Evolutionary conservation across 2,113 vertebrate species (phyloP).

Genomic region (Embiotoca jacksoni): DNA sequence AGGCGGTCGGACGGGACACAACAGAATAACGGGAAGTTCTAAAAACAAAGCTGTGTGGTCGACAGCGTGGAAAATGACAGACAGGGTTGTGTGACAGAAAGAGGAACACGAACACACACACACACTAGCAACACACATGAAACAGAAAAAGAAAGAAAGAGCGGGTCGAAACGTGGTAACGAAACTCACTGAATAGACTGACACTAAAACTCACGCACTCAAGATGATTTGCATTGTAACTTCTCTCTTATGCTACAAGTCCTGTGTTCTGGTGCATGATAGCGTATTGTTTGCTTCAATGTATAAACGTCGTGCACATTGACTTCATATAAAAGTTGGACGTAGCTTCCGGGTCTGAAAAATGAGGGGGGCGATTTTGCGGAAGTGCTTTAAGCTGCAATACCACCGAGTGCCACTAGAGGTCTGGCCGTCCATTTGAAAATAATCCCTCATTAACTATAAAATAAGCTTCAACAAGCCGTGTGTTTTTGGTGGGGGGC

Average conservation of each 20-base stretch:
- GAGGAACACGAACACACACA: constrained; percentile 1
- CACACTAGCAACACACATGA: background rate
- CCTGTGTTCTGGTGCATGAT: too few relatives aligned
- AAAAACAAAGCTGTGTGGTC: constrained; percentile 57
- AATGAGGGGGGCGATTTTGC: too few relatives aligned
- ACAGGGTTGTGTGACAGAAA: constrained; percentile 1
- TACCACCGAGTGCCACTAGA: too few relatives aligned
- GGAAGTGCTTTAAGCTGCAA: too few relatives aligned
- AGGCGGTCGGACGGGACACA: constrained; percentile 50
- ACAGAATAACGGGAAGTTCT: constrained; percentile 50
- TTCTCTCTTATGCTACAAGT: background rate
- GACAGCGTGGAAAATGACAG: constrained; percentile 58
- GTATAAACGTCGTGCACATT: too few relatives aligned
- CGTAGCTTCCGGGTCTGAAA: too few relatives aligned
- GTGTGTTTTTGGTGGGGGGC: too few relatives aligned
- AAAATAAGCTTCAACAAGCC: too few relatives aligned
- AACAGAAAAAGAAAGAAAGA: constrained; percentile 2
- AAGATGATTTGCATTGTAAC: background rate
- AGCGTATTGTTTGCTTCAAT: background rate
- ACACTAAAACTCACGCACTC: background rate
- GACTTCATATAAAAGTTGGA: too few relatives aligned
- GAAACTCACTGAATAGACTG: background rate
- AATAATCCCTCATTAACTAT: too few relatives aligned
- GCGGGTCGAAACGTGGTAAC: background rate
- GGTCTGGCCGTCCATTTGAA: too few relatives aligned